These are phyloP conservation scores for Apantesis nais DNA, from an alignment of 2,888 invertebrate genomes.

Conservation along the genomic window DNA sequence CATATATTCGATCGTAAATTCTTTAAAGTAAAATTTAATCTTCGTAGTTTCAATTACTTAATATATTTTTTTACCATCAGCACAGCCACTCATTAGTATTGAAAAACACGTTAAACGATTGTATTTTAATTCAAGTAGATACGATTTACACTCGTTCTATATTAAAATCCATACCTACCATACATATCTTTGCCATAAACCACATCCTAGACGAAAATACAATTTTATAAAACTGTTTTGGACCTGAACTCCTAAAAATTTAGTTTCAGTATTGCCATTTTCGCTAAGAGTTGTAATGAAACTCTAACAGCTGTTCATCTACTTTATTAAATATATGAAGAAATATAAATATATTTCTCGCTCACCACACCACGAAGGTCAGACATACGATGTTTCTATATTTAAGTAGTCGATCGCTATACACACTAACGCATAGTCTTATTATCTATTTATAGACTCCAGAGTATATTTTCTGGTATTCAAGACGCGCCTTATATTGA, in stretches of 20 bases:
- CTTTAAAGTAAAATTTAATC: background rate
- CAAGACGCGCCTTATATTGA: background rate
- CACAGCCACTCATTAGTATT: background rate
- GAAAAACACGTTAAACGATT: background rate
- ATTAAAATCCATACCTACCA: too few relatives aligned
- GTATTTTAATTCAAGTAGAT: background rate
- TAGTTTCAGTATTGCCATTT: background rate
- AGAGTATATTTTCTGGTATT: constrained; percentile 3
- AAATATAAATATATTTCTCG: constrained; percentile 43
- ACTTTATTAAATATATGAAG: constrained; percentile 31
- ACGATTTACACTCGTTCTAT: background rate
- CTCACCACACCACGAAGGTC: constrained; percentile 57
- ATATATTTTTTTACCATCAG: too few relatives aligned
- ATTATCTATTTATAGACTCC: constrained; percentile 29
- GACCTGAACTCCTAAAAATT: background rate
- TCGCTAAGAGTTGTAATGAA: constrained; percentile 6
- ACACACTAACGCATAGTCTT: constrained; percentile 32
- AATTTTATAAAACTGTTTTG: background rate
- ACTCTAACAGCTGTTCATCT: constrained; percentile 23
- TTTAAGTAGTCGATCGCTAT: constrained; percentile 43
- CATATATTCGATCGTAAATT: background rate
- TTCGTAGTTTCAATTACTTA: background rate
- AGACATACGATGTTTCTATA: constrained; percentile 45
- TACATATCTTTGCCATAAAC: background rate
- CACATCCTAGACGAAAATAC: background rate